Conservation (phyloP, 2,888 invertebrate species). For the Acronicta alni region DNA sequence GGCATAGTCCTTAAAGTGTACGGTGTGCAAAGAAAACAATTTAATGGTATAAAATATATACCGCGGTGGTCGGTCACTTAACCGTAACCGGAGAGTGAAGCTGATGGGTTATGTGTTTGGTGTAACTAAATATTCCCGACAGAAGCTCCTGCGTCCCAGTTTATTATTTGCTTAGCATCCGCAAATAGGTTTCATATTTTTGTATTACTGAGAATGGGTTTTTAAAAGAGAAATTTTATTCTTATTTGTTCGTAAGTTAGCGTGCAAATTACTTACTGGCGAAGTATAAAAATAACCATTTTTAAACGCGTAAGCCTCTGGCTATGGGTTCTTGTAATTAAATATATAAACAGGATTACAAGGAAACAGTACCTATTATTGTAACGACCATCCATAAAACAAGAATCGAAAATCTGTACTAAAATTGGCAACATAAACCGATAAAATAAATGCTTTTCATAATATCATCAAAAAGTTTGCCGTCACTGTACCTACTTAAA, state of each 20-base stretch:
- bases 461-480: no score
- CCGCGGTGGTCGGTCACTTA: slow-evolving; percentile 86
- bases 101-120: slow-evolving; percentile 84
- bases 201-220: slow-evolving; percentile 24
- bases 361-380: no score
- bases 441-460: no score
- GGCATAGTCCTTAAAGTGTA: slow-evolving; percentile 38
- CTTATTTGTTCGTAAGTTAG: background rate
- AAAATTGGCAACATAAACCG: no score
- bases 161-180: slow-evolving; percentile 73
- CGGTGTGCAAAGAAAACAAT: slow-evolving; percentile 81
- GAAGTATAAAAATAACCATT: background rate
- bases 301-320: background rate
- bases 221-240: slow-evolving; percentile 11
- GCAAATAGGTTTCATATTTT: slow-evolving; percentile 61
- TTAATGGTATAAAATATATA: slow-evolving; percentile 85
- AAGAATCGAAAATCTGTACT: no score
- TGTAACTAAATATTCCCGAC: slow-evolving; percentile 80
- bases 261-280: background rate
- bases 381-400: no score
- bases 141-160: slow-evolving; percentile 80
- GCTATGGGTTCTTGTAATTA: no score
- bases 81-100: slow-evolving; percentile 79
- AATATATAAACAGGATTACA: no score
- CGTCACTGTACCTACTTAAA: no score